These are phyloP conservation scores for Euphonia xanthogaster DNA, from an alignment of 2,797 vertebrate species.

Conservation along the genomic window DNA sequence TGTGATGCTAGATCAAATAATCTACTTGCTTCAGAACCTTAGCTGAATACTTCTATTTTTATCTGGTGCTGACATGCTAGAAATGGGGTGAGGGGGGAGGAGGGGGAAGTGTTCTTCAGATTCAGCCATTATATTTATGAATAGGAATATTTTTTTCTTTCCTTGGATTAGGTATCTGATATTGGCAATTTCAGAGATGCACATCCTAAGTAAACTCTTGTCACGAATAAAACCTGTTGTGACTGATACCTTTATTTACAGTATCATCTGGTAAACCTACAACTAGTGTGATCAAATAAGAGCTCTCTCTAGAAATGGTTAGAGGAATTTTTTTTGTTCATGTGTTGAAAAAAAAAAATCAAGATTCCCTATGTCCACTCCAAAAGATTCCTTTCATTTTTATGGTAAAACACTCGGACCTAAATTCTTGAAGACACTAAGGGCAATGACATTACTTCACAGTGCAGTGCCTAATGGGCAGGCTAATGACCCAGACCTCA, in stretches of 20 bases:
- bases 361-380: neutral
- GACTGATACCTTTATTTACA: neutral
- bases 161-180: neutral
- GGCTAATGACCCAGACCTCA: neutral
- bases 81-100: neutral
- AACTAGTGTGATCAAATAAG: neutral
- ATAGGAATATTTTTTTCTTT: neutral
- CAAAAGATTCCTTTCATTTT: neutral
- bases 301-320: neutral
- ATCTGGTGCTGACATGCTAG: neutral
- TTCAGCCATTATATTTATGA: neutral
- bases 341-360: neutral
- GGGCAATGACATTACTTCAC: neutral
- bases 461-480: neutral
- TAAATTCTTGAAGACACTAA: neutral
- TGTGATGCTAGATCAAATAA: neutral
- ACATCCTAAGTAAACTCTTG: neutral
- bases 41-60: neutral
- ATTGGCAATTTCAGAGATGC: neutral
- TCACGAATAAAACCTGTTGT: neutral
- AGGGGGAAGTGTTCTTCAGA: neutral
- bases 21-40: neutral
- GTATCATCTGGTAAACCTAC: neutral
- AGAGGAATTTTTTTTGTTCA: neutral
- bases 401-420: neutral